Evolutionary conservation across 2,797 vertebrate genomes (phyloP).

Genomic region (Sebastes hubbsi): DNA sequence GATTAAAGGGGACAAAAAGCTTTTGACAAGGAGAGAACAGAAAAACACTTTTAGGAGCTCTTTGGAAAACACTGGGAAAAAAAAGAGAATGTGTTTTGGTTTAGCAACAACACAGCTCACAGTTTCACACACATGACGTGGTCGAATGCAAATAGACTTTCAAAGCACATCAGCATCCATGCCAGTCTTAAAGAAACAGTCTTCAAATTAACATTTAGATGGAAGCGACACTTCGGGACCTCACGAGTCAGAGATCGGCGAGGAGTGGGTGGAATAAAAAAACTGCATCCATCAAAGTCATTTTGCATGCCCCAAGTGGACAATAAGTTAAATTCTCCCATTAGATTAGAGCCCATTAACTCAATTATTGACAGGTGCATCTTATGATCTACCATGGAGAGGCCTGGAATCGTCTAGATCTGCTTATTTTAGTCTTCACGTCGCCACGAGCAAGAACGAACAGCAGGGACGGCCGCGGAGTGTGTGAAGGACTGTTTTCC

Average conservation of each 20-base stretch:
- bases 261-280: constrained; percentile 47
- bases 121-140: not conserved
- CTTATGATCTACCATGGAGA: constrained; percentile 46
- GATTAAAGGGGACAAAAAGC: constrained; percentile 50
- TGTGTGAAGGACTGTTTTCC: constrained; percentile 44
- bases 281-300: constrained; percentile 66
- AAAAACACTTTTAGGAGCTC: constrained; percentile 41
- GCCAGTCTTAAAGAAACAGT: constrained; percentile 63
- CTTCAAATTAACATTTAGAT: constrained; percentile 83
- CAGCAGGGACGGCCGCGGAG: constrained; percentile 62
- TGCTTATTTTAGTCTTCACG: constrained; percentile 71
- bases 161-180: constrained; percentile 49
- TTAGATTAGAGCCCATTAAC: constrained; percentile 75
- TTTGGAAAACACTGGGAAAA: constrained; percentile 33
- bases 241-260: constrained; percentile 53
- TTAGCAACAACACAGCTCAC: not conserved
- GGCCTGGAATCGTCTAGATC: constrained; percentile 41
- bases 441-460: constrained; percentile 68
- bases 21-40: constrained; percentile 34
- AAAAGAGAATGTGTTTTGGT: constrained; percentile 17
- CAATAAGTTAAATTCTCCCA: constrained; percentile 34
- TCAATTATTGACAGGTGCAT: constrained; percentile 76
- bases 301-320: constrained; percentile 54
- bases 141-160: constrained; percentile 59
- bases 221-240: constrained; percentile 66